phyloP scores from a whole-genome alignment of 2,113 vertebrate species.

The Macrotus californicus region DNA sequence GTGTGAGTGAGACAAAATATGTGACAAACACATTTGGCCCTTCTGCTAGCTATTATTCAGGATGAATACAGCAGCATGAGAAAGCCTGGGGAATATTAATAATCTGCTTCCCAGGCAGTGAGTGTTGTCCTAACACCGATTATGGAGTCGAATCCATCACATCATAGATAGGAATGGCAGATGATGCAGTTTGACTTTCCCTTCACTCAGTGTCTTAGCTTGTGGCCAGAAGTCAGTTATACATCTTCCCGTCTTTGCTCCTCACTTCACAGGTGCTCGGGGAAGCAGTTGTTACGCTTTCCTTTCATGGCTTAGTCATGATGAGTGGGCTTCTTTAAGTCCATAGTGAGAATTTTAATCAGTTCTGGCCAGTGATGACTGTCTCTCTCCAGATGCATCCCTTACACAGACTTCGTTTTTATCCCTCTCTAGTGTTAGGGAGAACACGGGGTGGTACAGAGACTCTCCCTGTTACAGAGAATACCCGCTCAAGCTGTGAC shows the following conservation, averaged over 20 bases:
- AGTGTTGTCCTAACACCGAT: background rate
- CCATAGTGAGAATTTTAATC: slow-evolving; percentile 51
- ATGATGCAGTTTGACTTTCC: slow-evolving; percentile 59
- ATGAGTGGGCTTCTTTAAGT: slow-evolving; percentile 24
- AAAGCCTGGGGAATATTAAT: slow-evolving; percentile 6
- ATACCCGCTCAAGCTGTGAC: background rate
- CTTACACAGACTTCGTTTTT: slow-evolving; percentile 28
- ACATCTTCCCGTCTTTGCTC: slow-evolving; percentile 62
- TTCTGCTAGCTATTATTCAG: background rate
- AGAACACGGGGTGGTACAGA: background rate
- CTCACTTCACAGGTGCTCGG: background rate
- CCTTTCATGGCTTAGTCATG: background rate
- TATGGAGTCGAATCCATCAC: background rate
- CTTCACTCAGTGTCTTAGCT: slow-evolving; percentile 44
- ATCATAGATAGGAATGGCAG: slow-evolving; percentile 31
- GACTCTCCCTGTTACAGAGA: background rate
- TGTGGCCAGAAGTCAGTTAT: slow-evolving; percentile 46
- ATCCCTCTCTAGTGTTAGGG: slow-evolving; percentile 9
- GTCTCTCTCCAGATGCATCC: slow-evolving; percentile 14
- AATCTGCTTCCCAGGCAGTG: background rate
- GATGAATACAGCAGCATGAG: background rate
- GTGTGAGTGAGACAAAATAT: slow-evolving; percentile 2
- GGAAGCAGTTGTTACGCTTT: slow-evolving; percentile 41
- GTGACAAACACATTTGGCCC: background rate
- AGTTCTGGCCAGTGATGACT: slow-evolving; percentile 42